Evolutionary conservation across 2,113 vertebrate species (phyloP).

Genomic region (Oxygymnocypris stewartii): DNA sequence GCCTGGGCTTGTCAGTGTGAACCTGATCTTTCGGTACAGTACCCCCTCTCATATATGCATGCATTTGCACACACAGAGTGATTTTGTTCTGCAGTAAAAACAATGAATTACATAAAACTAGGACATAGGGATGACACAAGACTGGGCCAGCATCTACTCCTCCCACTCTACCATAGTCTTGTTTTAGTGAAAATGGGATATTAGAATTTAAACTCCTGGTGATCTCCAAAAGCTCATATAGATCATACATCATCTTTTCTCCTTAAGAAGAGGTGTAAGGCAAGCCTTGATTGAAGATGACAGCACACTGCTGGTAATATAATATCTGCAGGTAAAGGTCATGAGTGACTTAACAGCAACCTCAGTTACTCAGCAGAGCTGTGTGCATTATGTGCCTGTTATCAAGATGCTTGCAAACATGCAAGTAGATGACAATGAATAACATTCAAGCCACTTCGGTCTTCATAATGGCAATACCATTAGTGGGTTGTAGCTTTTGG

Average conservation of each 20-base stretch:
- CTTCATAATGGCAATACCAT: not conserved
- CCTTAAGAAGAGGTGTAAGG: not conserved
- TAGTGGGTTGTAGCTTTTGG: not conserved
- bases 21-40: conserved; percentile 14
- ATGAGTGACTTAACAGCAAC: not conserved
- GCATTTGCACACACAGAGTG: not conserved
- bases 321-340: not conserved
- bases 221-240: not conserved
- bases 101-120: not conserved
- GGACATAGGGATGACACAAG: not conserved
- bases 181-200: not conserved
- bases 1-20: conserved; percentile 73
- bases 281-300: conserved; percentile 11
- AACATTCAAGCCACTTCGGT: not conserved
- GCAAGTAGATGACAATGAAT: not conserved
- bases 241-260: not conserved
- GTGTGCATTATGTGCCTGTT: not conserved
- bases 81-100: not conserved
- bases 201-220: not conserved
- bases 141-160: not conserved
- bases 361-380: not conserved
- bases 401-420: not conserved
- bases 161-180: not conserved
- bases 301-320: conserved; percentile 24
- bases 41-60: conserved; percentile 11